Percentiles rank a stretch among this genome's conserved stretches.
These are phyloP conservation scores for Drosophila multiciliata DNA, from an alignment of 2,888 invertebrate genomes.

Conservation along the genomic window DNA sequence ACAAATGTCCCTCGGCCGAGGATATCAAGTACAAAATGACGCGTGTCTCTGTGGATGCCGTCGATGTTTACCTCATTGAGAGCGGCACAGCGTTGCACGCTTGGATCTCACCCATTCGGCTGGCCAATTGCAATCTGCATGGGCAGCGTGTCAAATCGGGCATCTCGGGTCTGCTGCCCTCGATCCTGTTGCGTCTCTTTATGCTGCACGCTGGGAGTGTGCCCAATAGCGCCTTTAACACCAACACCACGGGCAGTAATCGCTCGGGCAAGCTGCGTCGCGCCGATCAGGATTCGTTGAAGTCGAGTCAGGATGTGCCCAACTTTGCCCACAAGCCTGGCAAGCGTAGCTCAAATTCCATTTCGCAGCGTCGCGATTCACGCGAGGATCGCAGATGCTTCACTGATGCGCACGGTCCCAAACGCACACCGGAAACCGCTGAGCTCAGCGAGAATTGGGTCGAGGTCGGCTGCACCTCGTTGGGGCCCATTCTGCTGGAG, in stretches of 20 bases:
- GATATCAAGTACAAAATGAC: constrained; percentile 98
- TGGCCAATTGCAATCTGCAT: constrained; percentile 97
- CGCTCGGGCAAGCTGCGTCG: constrained; percentile 83
- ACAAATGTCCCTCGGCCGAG: constrained; percentile 91
- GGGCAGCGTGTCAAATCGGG: constrained; percentile 96
- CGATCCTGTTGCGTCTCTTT: constrained; percentile 89
- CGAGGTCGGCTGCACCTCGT: constrained; percentile 94
- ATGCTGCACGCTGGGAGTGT: constrained; percentile 86
- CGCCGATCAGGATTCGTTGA: constrained; percentile 82
- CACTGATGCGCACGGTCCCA: constrained; percentile 54
- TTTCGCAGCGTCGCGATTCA: constrained; percentile 83
- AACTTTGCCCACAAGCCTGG: constrained; percentile 58
- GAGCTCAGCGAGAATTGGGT: constrained; percentile 91
- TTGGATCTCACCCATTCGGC: constrained; percentile 94
- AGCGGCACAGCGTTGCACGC: constrained; percentile 93
- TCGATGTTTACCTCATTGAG: constrained; percentile 96
- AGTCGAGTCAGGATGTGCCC: constrained; percentile 71
- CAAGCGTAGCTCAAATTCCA: constrained; percentile 83
- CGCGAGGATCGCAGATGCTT: constrained; percentile 80
- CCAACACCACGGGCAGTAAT: constrained; percentile 87
- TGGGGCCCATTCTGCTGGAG: constrained; percentile 96
- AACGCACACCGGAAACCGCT: constrained; percentile 77
- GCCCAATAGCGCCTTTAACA: constrained; percentile 86
- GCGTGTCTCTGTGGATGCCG: constrained; percentile 93
- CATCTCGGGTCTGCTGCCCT: constrained; percentile 93